These are phyloP conservation scores for Sialis lutaria DNA, from an alignment of 2,888 invertebrate species.

Conservation along the genomic window DNA sequence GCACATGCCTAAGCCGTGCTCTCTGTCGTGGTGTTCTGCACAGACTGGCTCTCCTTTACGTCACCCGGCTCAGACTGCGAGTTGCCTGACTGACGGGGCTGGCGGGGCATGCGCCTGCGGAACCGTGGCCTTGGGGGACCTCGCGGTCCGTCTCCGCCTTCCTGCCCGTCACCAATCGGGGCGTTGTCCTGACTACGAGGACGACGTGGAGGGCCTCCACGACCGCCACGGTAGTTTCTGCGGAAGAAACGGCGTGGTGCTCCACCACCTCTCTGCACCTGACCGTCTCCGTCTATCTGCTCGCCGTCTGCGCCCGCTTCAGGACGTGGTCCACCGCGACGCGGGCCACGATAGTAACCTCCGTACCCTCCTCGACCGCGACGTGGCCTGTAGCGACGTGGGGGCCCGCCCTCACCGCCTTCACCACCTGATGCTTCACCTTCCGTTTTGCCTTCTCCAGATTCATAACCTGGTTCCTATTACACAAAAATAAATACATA, in stretches of 20 bases:
- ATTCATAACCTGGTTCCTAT: slow-evolving; percentile 18
- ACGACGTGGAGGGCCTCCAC: slow-evolving; percentile 33
- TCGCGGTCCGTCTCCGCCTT: slow-evolving; percentile 22
- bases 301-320: slow-evolving; percentile 22
- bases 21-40: slow-evolving; percentile 40
- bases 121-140: slow-evolving; percentile 27
- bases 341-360: slow-evolving; percentile 26
- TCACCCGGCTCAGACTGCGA: slow-evolving; percentile 24
- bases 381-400: slow-evolving; percentile 31
- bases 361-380: slow-evolving; percentile 23
- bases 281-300: slow-evolving; percentile 17
- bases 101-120: slow-evolving; percentile 21
- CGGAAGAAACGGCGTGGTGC: slow-evolving; percentile 50
- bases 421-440: slow-evolving; percentile 20
- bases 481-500: background rate
- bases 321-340: slow-evolving; percentile 25
- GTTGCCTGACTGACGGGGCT: slow-evolving; percentile 20
- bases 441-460: slow-evolving; percentile 22
- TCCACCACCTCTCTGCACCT: slow-evolving; percentile 24
- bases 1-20: slow-evolving; percentile 33
- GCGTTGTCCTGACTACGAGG: slow-evolving; percentile 34
- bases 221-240: slow-evolving; percentile 54
- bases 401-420: slow-evolving; percentile 23
- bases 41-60: slow-evolving; percentile 26
- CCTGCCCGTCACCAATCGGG: slow-evolving; percentile 24